Evolutionary conservation across 2,888 invertebrate species (phyloP), one percentile per base, ranked within the genome.

Genomic region (Phytoseiulus persimilis): DNA sequence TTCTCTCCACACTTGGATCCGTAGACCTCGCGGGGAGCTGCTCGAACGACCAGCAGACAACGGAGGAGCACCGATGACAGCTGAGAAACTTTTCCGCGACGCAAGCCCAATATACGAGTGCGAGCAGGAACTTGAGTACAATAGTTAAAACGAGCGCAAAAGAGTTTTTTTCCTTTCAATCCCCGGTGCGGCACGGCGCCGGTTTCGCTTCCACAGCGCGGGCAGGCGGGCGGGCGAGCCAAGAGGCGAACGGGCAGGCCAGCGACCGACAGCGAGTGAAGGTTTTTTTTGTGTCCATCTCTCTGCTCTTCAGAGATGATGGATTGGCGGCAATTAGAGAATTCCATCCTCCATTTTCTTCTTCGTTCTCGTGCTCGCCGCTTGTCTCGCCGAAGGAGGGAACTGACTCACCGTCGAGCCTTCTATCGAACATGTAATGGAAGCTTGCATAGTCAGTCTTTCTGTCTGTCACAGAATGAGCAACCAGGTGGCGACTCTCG

Each of bases 251-350:
- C n/a, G 6, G 5, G 45, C 87, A 9, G 31, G 32, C 32, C 31
- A 33, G 87, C 33, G 87, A 65, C 65, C 65, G 65, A 65, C 65
- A 65, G 65, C 5, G 65, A 65, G 65, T 65, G 65, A 65, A 65
- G 65, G 65, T 65, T 65, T 65, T 65, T 65, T 65, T 65, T 65
- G 65, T 65, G 65, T 65, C 65, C 65, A 65, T 65, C 65, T 65
- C 65, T 18, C 65, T 65, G 65, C 65, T 65, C 65, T 65, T 65
- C 65, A 65, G 65, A 33, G 87, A 87, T 87, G 87, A 87, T 87
- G 87, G 87, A 87, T 87, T 45, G 87, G 87, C 87, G 32, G 87
- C 87, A 87, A 87, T 87, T 87, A 87, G 87, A 87, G 87, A 87
- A 87, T 87, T 87, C 87, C 65, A 65, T 65, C 14, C 65, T 65